phyloP scores from a whole-genome alignment of 2,888 invertebrate species.

The Apodemia hepburni region DNA sequence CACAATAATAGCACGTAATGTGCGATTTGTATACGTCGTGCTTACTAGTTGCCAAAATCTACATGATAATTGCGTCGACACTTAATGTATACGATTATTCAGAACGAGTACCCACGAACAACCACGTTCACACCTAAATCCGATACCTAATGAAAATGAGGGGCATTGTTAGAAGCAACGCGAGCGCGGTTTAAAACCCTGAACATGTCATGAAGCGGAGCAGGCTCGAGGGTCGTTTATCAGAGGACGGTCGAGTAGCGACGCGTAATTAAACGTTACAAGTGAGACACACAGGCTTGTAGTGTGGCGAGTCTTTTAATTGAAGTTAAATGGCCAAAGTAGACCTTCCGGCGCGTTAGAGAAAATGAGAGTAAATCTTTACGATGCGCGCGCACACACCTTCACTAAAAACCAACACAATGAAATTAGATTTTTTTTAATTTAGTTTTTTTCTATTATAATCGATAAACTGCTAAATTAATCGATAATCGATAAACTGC shows the following conservation, averaged over 20 bases:
- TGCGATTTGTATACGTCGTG: no score
- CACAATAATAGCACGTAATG: no score
- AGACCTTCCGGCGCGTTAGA: no score
- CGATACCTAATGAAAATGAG: slow-evolving; percentile 45
- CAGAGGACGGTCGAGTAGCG: slow-evolving; percentile 62
- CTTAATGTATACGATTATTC: no score
- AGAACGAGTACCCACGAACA: slow-evolving; percentile 2
- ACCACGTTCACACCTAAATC: slow-evolving; percentile 34
- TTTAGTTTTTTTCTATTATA: no score
- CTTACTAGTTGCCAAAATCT: slow-evolving; percentile 2
- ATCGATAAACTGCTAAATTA: no score
- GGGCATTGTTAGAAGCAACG: slow-evolving; percentile 43
- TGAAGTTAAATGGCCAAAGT: no score
- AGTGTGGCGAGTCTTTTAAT: slow-evolving; percentile 22
- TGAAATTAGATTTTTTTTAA: no score
- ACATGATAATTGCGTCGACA: not conserved
- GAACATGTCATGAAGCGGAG: slow-evolving; percentile 60
- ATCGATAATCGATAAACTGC: no score
- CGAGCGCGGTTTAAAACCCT: slow-evolving; percentile 50
- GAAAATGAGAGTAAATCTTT: no score
- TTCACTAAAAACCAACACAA: no score
- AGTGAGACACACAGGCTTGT: slow-evolving; percentile 37
- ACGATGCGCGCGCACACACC: no score
- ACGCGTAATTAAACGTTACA: slow-evolving; percentile 66
- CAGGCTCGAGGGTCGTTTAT: slow-evolving; percentile 64